Evolutionary conservation across 2,113 vertebrate species (phyloP).

Genomic region (Daphoenositta chrysoptera): DNA sequence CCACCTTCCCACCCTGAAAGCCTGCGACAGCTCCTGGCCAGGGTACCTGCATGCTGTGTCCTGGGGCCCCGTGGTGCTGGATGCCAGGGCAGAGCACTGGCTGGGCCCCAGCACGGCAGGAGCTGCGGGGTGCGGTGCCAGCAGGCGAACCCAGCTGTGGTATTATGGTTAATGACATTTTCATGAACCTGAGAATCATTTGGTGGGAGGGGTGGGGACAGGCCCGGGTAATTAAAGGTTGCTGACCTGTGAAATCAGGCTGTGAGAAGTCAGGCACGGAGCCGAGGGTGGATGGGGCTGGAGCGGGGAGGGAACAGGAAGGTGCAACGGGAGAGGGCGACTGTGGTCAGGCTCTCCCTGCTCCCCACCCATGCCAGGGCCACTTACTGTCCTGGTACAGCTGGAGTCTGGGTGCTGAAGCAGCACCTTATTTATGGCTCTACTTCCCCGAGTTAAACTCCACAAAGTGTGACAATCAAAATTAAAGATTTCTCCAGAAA

Average conservation of each 20-base stretch:
- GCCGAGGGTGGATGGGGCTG: neutral
- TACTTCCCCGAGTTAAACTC: constrained; percentile 38
- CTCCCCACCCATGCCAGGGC: accelerated
- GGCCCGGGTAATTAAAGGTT: constrained; percentile 45
- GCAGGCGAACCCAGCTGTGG: neutral
- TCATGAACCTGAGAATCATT: neutral
- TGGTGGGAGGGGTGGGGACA: neutral
- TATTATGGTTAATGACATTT: constrained; percentile 63
- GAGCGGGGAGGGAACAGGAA: neutral
- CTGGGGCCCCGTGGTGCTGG: neutral
- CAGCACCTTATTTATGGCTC: constrained; percentile 19
- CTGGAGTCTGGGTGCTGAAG: neutral
- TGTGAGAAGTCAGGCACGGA: neutral
- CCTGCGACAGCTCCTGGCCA: neutral
- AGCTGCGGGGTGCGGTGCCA: neutral
- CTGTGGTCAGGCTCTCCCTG: neutral
- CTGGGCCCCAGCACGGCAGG: accelerated
- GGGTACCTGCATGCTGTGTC: no score
- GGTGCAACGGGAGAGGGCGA: neutral
- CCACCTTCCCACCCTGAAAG: neutral
- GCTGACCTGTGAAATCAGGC: constrained; percentile 67
- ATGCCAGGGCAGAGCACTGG: neutral
- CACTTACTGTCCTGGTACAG: neutral
- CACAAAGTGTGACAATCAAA: constrained; percentile 65
- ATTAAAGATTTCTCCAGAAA: constrained; percentile 61